Base-by-base conservation (phyloP, 2,888 invertebrate species). In the Eupelmus urozonus region DNA sequence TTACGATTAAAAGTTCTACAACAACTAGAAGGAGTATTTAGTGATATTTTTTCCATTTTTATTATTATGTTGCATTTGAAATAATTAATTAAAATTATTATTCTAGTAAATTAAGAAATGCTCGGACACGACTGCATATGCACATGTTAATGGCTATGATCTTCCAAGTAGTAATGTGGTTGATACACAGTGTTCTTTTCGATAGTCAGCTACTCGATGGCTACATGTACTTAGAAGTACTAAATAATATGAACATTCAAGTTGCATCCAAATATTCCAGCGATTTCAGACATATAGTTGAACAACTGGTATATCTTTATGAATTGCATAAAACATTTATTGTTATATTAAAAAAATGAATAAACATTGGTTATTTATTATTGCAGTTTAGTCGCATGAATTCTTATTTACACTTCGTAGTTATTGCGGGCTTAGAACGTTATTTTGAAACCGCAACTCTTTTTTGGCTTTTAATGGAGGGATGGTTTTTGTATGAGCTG, bases 401-500 rank as follows among this genome's bases (percentile, higher is more conserved):
- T 13, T 40, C 49, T 11, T 49, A 66, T 23, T n/a, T 74, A 40
- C 25, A 53, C 18, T 74, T 57, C 25, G 59, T 66, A 59, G 40
- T 59, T 4, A 51, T 66, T 7, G 59, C 51, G 11, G 66, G 74
- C 5, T 27, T 76, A 11, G 42, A 69, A 18, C 51, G 60, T 0
- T 69, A 69, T 55, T 69, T 76, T 27, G 67, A 76, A 29, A 63
- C 62, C 13, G 60, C 69, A 0, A 69, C 60, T 9, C 40, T 69
- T 25, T 75, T 69, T 42, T 75, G 75, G 75, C 53, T 69, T 25
- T 27, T 75, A 16, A 75, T 69, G 75, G 75, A 69, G 18, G 69
- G 76, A 13, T 69, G 76, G 69, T 76, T 70, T 69, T 70, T 76
- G 45, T 57, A 69, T 55, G 70, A 69, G 25, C 20, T 76, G 25